These are phyloP conservation scores for Troides oblongomaculatus DNA, from an alignment of 2,888 invertebrate species.

Conservation along the genomic window DNA sequence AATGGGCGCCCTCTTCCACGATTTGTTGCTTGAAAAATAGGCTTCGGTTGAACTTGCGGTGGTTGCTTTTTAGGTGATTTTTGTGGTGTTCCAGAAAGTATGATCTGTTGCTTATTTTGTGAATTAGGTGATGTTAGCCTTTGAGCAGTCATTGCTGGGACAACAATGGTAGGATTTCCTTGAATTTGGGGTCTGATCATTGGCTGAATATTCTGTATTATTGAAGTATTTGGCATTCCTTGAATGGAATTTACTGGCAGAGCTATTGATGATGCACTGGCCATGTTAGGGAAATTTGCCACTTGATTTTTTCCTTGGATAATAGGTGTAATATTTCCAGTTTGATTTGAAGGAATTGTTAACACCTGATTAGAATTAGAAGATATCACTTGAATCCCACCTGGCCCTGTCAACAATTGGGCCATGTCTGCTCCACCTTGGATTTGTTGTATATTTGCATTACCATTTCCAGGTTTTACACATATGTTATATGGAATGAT, in stretches of 20 bases:
- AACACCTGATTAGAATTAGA: conserved; percentile 75
- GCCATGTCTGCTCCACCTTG: conserved; percentile 69
- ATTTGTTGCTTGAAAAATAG: conserved; percentile 70
- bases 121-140: conserved; percentile 67
- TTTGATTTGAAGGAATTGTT: conserved; percentile 69
- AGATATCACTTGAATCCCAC: conserved; percentile 76
- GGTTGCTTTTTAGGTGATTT: conserved; percentile 76
- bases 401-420: conserved; percentile 67
- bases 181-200: conserved; percentile 75
- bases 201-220: conserved; percentile 75
- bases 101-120: conserved; percentile 71
- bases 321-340: conserved; percentile 60
- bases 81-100: conserved; percentile 64
- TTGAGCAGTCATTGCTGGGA: conserved; percentile 72
- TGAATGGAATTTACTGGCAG: conserved; percentile 74
- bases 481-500: conserved; percentile 74
- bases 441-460: conserved; percentile 67
- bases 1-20: conserved; percentile 70
- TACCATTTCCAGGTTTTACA: conserved; percentile 68
- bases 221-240: conserved; percentile 69
- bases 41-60: conserved; percentile 70
- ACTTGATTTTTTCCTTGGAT: conserved; percentile 73
- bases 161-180: conserved; percentile 71
- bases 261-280: conserved; percentile 73
- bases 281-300: conserved; percentile 72